Base-by-base conservation (phyloP, 1,140 invertebrate species). In the Drosophila navojoa region DNA sequence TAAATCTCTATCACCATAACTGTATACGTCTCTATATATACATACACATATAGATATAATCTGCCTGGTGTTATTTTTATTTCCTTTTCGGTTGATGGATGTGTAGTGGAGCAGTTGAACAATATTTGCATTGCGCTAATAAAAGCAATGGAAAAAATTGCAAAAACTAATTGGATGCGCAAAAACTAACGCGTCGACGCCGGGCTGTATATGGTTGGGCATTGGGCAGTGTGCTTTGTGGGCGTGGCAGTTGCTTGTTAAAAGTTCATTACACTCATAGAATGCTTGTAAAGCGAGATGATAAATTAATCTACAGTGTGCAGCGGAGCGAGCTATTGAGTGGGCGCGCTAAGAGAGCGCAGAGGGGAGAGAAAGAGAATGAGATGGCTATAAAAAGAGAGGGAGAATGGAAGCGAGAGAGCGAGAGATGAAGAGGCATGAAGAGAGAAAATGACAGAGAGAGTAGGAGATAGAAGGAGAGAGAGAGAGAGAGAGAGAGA, bases 191-290 rank as follows among this genome's bases (percentile, higher is more conserved):
- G 68, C 71, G 52, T 69, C 50, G 29, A 58, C 60, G 19, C 19
- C 19, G 67, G 44, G 53, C 22, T 44, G 42, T 59, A 15, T 57
- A 50, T 52, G 29, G 38, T 35, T 16, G 66, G 47, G 58, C 13
- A 45, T 47, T 22, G 29, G 60, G 29, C 47, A 42, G n/a, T n/a
- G n/a, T n/a, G n/a, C n/a, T n/a, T 57, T 69, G 71, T 69, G 61
- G 78, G 82, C 45, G 78, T 69, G 69, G 68, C 71, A 63, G 78
- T 62, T 77, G 81, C 81, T 89, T 89, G 84, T 89, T 89, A 89
- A 89, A 89, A 89, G 84, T 89, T 89, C 84, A 89, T 89, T 89
- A 89, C 81, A 89, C 85, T 89, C 80, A 84, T 79, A 89, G 84
- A 84, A 89, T 76, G 79, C 79, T 89, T 89, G 84, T 84, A 89